These are phyloP conservation scores for Chaunax sp. DNA, from an alignment of 2,797 vertebrate genomes.

Conservation along the genomic window DNA sequence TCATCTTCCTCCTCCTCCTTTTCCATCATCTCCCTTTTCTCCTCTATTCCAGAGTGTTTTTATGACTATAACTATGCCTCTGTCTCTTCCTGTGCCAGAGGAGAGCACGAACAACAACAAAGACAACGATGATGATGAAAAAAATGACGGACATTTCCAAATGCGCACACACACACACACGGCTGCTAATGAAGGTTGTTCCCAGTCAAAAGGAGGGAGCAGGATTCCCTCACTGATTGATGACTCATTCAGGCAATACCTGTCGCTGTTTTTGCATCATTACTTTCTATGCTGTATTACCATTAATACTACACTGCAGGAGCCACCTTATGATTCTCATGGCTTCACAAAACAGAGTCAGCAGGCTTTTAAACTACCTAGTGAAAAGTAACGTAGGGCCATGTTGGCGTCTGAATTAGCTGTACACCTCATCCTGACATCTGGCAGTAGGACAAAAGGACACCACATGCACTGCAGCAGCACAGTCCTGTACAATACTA, in stretches of 20 bases:
- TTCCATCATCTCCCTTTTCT: slow-evolving; percentile 43
- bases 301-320: slow-evolving; percentile 38
- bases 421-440: slow-evolving; percentile 59
- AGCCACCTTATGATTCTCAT: slow-evolving; percentile 29
- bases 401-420: slow-evolving; percentile 61
- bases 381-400: slow-evolving; percentile 40
- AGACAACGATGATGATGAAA: slow-evolving; percentile 17
- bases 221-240: slow-evolving; percentile 78
- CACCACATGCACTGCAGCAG: slow-evolving; percentile 45
- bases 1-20: slow-evolving; percentile 14
- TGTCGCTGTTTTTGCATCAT: slow-evolving; percentile 65
- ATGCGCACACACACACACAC: slow-evolving; percentile 5
- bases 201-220: slow-evolving; percentile 59
- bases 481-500: slow-evolving; percentile 27
- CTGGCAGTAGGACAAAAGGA: slow-evolving; percentile 76
- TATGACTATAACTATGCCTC: slow-evolving; percentile 49
- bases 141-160: slow-evolving; percentile 27
- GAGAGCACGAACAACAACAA: slow-evolving; percentile 55
- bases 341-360: slow-evolving; percentile 15
- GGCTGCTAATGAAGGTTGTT: slow-evolving; percentile 74
- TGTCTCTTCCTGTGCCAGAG: slow-evolving; percentile 45
- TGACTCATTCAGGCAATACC: slow-evolving; percentile 68
- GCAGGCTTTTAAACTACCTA: slow-evolving; percentile 35
- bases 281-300: slow-evolving; percentile 52
- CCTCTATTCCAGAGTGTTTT: slow-evolving; percentile 49